A percentile compares a stretch with the other conserved stretches of the same genome.
Evolutionary conservation across 2,888 invertebrate genomes (phyloP).

Genomic region (Orchesellides sinensis): DNA sequence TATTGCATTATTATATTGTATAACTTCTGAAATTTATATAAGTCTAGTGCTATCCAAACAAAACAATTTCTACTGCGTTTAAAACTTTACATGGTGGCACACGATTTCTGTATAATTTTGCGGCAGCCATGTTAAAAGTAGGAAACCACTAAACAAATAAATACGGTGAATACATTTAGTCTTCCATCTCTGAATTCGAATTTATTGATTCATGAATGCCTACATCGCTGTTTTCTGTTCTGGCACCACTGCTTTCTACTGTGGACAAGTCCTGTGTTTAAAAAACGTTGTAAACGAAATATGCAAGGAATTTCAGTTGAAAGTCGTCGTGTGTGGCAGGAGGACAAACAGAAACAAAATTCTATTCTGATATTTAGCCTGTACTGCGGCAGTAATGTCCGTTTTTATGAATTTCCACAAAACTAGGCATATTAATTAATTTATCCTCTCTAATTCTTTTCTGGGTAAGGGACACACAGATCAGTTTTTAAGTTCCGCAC

Average conservation of each 20-base stretch:
- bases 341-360: neutral
- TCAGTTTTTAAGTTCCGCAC: neutral
- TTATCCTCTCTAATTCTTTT: constrained; percentile 24
- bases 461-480: neutral
- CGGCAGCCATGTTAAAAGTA: too few species aligned
- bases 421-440: constrained; percentile 43
- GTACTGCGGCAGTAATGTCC: too few species aligned
- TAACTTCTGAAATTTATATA: neutral
- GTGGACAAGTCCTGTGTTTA: too few species aligned
- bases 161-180: neutral
- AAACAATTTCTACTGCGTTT: neutral
- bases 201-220: too few species aligned
- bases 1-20: neutral
- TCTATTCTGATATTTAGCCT: too few species aligned
- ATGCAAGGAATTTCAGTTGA: too few species aligned
- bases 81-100: too few species aligned
- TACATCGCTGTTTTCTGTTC: too few species aligned
- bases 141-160: neutral
- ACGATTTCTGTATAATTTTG: too few species aligned
- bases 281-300: too few species aligned
- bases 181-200: too few species aligned
- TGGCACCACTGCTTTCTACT: neutral
- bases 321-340: neutral
- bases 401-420: constrained; percentile 13
- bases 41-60: neutral